Percentiles rank a stretch among this genome's conserved stretches.
Conservation (phyloP, 2,113 vertebrate species). For the Orthonyx spaldingii region DNA sequence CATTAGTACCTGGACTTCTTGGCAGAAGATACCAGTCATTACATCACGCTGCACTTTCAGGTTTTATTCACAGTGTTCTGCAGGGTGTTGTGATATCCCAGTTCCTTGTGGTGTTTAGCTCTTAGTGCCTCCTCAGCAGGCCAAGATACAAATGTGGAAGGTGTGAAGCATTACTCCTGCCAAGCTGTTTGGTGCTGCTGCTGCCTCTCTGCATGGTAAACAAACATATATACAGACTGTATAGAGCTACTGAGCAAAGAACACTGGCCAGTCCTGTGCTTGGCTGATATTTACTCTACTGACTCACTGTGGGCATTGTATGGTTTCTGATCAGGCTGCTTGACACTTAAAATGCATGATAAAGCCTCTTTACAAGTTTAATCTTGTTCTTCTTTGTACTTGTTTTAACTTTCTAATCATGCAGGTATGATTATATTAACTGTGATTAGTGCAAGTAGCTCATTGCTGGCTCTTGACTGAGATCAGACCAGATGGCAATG, state of each 20-base stretch:
- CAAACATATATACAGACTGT: background rate
- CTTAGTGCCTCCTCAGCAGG: background rate
- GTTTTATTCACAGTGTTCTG: background rate
- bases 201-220: background rate
- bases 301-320: background rate
- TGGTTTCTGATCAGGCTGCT: background rate
- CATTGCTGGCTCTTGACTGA: background rate
- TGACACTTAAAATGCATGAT: background rate
- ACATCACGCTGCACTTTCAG: fast-evolving
- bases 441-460: background rate
- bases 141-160: background rate
- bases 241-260: background rate
- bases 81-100: background rate
- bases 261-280: background rate
- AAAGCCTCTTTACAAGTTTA: background rate
- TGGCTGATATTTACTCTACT: fast-evolving
- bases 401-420: background rate
- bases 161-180: background rate
- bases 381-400: background rate
- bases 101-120: background rate
- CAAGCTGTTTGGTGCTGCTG: background rate
- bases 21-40: background rate
- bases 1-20: background rate
- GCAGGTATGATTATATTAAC: background rate
- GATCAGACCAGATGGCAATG: background rate